These are phyloP conservation scores for Popillia japonica DNA, from an alignment of 1,140 invertebrate species.

Conservation along the genomic window DNA sequence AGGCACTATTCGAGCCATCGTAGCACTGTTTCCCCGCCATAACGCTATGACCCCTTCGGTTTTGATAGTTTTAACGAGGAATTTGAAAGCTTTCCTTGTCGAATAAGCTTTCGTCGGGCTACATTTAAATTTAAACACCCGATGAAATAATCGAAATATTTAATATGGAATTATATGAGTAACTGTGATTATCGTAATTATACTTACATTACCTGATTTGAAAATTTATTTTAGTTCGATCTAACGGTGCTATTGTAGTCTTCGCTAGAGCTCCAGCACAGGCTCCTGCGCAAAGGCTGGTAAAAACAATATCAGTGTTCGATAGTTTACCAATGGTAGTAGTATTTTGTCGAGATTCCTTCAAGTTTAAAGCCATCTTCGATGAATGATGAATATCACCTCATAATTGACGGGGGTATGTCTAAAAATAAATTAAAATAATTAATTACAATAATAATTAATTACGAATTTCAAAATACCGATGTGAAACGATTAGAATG, in stretches of 20 bases:
- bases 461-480: neutral
- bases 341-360: slow-evolving; percentile 30
- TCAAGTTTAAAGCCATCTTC: slow-evolving; percentile 48
- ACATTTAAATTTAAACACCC: slow-evolving; percentile 39
- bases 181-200: neutral
- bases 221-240: slow-evolving; percentile 98
- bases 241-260: slow-evolving; percentile 94
- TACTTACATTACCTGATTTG: slow-evolving; percentile 74
- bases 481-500: neutral
- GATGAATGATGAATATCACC: slow-evolving; percentile 42
- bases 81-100: slow-evolving; percentile 77
- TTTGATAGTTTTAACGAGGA: slow-evolving; percentile 75
- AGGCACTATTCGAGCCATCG: slow-evolving; percentile 95
- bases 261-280: slow-evolving; percentile 94
- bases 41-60: slow-evolving; percentile 83
- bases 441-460: no score
- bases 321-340: slow-evolving; percentile 44
- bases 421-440: no score
- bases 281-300: slow-evolving; percentile 82
- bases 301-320: slow-evolving; percentile 68
- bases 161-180: slow-evolving; percentile 4
- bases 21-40: slow-evolving; percentile 98
- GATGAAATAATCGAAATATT: neutral
- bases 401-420: slow-evolving; percentile 32
- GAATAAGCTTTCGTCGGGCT: slow-evolving; percentile 78